Percentiles rank a stretch among this genome's conserved stretches.
Conservation (phyloP, 1,140 invertebrate species). For the Drosophila dunni region DNA sequence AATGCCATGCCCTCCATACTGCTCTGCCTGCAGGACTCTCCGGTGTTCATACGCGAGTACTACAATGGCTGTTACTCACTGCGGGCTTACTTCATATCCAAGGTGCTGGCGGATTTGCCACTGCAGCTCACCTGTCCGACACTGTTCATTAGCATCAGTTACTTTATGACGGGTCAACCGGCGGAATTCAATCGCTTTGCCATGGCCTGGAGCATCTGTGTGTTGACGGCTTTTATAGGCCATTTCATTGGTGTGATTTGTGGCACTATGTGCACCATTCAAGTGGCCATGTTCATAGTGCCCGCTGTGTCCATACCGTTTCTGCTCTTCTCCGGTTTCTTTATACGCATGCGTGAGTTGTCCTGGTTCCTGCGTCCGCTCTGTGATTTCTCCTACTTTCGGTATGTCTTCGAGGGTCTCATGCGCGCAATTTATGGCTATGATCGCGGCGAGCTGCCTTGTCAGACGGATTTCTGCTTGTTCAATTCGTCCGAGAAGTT, state of each 20-base stretch:
- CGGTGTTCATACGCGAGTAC: slow-evolving; percentile 94
- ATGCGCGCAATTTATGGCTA: slow-evolving; percentile 91
- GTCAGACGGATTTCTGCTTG: slow-evolving; percentile 85
- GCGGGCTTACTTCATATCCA: slow-evolving; percentile 92
- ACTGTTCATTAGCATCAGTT: slow-evolving; percentile 90
- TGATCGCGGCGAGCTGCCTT: slow-evolving; percentile 86
- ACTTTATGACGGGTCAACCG: slow-evolving; percentile 93
- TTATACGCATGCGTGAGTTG: slow-evolving; percentile 91
- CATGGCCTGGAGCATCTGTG: slow-evolving; percentile 89
- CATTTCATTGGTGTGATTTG: slow-evolving; percentile 92
- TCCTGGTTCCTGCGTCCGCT: slow-evolving; percentile 89
- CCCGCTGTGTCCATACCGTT: slow-evolving; percentile 93
- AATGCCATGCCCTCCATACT: slow-evolving; percentile 95
- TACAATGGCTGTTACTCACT: slow-evolving; percentile 96
- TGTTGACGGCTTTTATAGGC: slow-evolving; percentile 90
- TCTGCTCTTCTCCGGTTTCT: slow-evolving; percentile 93
- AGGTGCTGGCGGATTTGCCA: slow-evolving; percentile 94
- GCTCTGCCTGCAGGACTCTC: slow-evolving; percentile 93
- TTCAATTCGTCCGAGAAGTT: slow-evolving; percentile 85
- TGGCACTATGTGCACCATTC: slow-evolving; percentile 89
- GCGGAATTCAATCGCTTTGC: slow-evolving; percentile 88
- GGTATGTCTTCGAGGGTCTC: slow-evolving; percentile 92
- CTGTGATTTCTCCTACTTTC: slow-evolving; percentile 91
- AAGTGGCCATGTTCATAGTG: slow-evolving; percentile 93
- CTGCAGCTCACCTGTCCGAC: slow-evolving; percentile 91